Base-by-base conservation (phyloP, 1,140 invertebrate genomes). In the Aphis gossypii region DNA sequence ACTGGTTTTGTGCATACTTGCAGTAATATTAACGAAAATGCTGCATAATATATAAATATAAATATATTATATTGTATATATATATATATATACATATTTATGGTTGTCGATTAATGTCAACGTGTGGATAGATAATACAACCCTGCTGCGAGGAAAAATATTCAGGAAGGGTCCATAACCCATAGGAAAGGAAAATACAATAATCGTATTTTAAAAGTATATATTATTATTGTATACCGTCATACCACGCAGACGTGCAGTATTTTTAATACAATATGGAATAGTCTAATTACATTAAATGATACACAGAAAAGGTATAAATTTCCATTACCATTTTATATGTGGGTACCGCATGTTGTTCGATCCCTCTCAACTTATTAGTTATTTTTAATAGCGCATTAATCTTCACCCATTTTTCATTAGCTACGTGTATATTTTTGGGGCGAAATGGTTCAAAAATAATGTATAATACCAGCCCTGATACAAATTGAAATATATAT, bases 271-370 rank as follows among this genome's bases (percentile, higher is more conserved):
- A 68, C 23, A 44, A 68, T 48, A 48, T 90, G 38, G 44, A 90
- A 90, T 90, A 90, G 60, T 6, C 89, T 90, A 90, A 90, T 90
- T 90, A 60, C 41, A 68, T 90, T 90, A 90, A 90, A 90, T 44
- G 89, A 68, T 90, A n/a, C 56, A 60, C 89, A 44, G 35, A 68
- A 90, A n/a, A 90, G 89, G 89, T 90, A 90, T 90, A 90, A 90
- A 90, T 90, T 90, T 90, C 25, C 89, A 68, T 90, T 90, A 90
- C 14, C 51, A 44, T 90, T 60, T 30, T 90, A 60, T 88, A 68
- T 68, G 89, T 68, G 89, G 89, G 89, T 68, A 90, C 88, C 54
- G 89, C 89, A 90, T 90, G 89, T 60, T n/a, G 56, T 90, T 90
- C 54, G 54, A 68, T 90, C 54, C 89, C 89, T 89, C 89, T 90